Conservation (phyloP, 2,888 invertebrate genomes). For the Callimorpha dominula region DNA sequence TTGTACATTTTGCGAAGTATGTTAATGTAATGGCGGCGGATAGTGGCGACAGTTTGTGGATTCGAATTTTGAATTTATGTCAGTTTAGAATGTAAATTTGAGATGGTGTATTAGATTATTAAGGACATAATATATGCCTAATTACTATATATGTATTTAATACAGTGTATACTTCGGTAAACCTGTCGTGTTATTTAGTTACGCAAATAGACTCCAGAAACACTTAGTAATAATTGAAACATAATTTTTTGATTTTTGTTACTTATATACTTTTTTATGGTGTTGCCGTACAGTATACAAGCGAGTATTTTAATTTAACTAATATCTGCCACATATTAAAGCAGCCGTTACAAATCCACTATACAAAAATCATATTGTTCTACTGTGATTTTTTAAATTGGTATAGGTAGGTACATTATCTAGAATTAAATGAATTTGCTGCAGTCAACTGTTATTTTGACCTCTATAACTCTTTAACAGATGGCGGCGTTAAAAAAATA, state of each 20-base stretch:
- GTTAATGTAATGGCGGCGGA: constrained; percentile 17
- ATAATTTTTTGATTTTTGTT: too few relatives aligned
- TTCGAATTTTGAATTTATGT: constrained; percentile 19
- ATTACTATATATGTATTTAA: background rate
- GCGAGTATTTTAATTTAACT: background rate
- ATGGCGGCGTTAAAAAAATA: background rate
- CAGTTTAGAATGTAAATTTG: constrained; percentile 4
- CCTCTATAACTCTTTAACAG: background rate
- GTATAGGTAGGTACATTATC: background rate
- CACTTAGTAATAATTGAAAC: too few relatives aligned
- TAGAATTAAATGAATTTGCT: background rate
- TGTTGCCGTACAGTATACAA: background rate
- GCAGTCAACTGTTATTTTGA: background rate
- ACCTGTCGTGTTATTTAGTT: too few relatives aligned
- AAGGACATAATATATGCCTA: background rate
- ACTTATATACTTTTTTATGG: too few relatives aligned
- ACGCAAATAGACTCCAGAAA: too few relatives aligned
- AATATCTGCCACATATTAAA: background rate
- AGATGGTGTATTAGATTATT: background rate
- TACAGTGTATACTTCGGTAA: too few relatives aligned
- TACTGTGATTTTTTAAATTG: background rate
- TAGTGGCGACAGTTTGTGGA: constrained; percentile 14
- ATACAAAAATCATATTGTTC: background rate
- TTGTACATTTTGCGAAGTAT: constrained; percentile 19
- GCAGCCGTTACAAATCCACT: background rate